phyloP scores from a whole-genome alignment of 2,113 vertebrate genomes.

The Zosterops borbonicus region DNA sequence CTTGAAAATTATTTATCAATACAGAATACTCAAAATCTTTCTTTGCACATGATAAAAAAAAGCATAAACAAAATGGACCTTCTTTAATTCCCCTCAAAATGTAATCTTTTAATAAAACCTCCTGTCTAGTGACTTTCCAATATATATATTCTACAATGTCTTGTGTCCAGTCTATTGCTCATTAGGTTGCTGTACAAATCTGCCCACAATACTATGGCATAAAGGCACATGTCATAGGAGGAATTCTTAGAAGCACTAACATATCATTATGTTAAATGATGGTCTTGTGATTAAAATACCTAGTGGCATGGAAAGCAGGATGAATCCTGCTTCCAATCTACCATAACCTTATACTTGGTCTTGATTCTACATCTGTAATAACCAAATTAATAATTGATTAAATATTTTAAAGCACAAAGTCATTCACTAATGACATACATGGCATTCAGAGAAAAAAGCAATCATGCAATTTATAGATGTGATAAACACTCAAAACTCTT shows the following conservation, averaged over 20 bases:
- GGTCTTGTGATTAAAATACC: background rate
- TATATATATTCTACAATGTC: background rate
- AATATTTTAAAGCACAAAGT: background rate
- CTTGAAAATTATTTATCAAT: background rate
- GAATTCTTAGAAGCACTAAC: background rate
- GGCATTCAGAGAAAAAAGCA: background rate
- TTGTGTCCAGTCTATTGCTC: background rate
- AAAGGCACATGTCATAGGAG: background rate
- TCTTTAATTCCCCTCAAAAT: background rate
- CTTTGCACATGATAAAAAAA: background rate
- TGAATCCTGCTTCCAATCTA: background rate
- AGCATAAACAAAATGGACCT: background rate
- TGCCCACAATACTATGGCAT: background rate
- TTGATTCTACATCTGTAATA: background rate
- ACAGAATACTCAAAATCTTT: background rate
- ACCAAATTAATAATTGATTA: background rate
- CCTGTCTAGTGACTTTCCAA: background rate
- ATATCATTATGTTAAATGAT: background rate
- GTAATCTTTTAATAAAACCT: background rate
- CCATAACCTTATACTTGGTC: background rate
- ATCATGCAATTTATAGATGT: background rate
- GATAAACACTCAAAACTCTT: background rate
- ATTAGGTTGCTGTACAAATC: background rate
- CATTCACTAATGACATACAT: background rate
- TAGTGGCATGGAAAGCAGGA: background rate